Base-by-base conservation (phyloP, 2,888 invertebrate species). In the Linyphia triangularis region DNA sequence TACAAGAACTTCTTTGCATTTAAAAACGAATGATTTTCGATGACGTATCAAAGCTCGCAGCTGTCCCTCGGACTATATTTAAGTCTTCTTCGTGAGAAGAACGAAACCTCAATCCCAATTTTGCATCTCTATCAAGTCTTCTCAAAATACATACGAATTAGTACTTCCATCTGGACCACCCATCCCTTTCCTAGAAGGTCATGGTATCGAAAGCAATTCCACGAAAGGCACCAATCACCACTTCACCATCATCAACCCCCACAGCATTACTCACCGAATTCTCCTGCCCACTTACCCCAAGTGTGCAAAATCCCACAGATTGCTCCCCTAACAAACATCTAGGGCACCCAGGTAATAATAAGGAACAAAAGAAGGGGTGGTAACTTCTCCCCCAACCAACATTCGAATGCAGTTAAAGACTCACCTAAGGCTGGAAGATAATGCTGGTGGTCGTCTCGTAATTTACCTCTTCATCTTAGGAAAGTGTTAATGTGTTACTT, bases 241-340 rank as follows among this genome's bases (percentile, higher is more conserved):
- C 51, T 33, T 33, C 51, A 51, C 51, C 13, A 16, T 24, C 37
- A 22, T n/a, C 37, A 43, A 63, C 51, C 26, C 2, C 26, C 61
- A 63, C 61, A 77, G 67, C 65, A 79, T 79, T 79, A 79, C 67
- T 79, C 79, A 79, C 78, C 67, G 63, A 77, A 63, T 43, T 79
- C 57, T 28, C 22, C 26, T 40, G 19, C 57, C 73, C 73, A 73
- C 73, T 59, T 73, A 73, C 57, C 22, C n/a, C 24, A 40, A 40
- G 30, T 69, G 69, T 51, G 51, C 72, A 30, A 22, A 51, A 22
- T 57, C 75, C 72, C 72, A 51, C n/a, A 51, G 19, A 72, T 9
- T 10, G 13, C n/a, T n/a, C 51, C 51, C 51, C n/a, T n/a, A 51
- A 51, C 51, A 51, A 51, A 51, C 51, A 13, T 51, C n/a, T n/a